Conservation (phyloP, 2,888 invertebrate species). For the Pheosia tremula region DNA sequence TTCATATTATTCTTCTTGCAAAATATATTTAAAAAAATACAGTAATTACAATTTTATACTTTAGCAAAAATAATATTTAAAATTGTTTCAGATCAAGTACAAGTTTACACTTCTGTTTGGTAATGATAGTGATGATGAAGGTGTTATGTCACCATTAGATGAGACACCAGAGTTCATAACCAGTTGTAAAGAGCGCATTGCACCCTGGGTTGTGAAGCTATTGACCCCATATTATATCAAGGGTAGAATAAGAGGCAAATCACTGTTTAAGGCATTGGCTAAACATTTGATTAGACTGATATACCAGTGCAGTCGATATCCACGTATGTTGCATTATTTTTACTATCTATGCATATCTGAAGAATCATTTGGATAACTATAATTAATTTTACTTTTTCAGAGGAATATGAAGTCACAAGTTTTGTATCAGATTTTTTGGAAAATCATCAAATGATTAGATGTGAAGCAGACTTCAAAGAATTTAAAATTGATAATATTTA, state of each 20-base stretch:
- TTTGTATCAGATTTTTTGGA: conserved; percentile 80
- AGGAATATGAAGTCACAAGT: conserved; percentile 78
- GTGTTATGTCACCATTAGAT: conserved; percentile 78
- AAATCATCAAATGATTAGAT: conserved; percentile 77
- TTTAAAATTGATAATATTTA: conserved; percentile 69
- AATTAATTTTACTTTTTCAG: conserved; percentile 61
- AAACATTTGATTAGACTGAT: conserved; percentile 85
- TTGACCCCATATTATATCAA: conserved; percentile 86
- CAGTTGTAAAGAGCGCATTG: conserved; percentile 84
- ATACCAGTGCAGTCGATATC: conserved; percentile 82
- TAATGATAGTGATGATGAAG: conserved; percentile 80
- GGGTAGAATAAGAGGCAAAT: conserved; percentile 84
- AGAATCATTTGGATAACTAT: background rate
- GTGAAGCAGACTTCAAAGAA: conserved; percentile 78
- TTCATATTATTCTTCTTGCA: too few species aligned
- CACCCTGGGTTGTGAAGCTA: conserved; percentile 86
- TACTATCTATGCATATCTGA: too few species aligned
- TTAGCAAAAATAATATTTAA: conserved; percentile 1
- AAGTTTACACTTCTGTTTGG: conserved; percentile 77
- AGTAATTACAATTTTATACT: too few species aligned
- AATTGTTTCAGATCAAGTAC: conserved; percentile 68
- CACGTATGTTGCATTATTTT: conserved; percentile 63
- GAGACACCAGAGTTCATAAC: conserved; percentile 78
- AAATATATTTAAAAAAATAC: too few species aligned
- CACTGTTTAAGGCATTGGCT: conserved; percentile 85